Base-by-base conservation (phyloP, 2,888 invertebrate genomes). In the Sinelater perroti region DNA sequence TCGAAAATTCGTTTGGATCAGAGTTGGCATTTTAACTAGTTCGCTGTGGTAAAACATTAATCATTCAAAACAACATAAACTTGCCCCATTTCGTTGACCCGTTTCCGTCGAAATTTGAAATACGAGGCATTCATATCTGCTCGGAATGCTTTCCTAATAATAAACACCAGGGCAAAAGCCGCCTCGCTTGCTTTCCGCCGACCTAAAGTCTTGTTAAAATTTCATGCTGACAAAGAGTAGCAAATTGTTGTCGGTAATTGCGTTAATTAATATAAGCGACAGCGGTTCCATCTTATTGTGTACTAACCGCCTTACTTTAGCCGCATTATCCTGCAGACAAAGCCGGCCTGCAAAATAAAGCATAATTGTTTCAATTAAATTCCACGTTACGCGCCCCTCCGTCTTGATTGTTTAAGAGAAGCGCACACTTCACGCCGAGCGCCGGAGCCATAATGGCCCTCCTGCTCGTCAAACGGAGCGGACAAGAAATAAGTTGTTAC, bases 281-380 rank as follows among this genome's bases (percentile, higher is more conserved):
- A 52, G 21, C 40, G 33, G 24, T 24, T 30, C 28, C 21, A 18
- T 51, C 40, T 51, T 40, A 51, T 33, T 52, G 52, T 52, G 24
- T 44, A 44, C 16, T 20, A 42, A 33, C 42, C 52, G 33, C 31
- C 16, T 44, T 42, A 42, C 14, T 52, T 30, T 13, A 42, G 30
- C 42, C 42, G 7, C 10, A 30, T 52, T 52, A 44, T 53, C 30
- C 17, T 20, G 26, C 16, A 53, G 44, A 42, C 45, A 53, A 53
- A 45, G 53, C 24, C 18, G 17, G 26, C 24, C 44, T 35, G 30
- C 36, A 53, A 52, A 52, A 31, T 52, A 44, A 52, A 44, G 24
- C 52, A 26, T 52, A 56, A 56, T 56, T 56, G 50, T 56, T 56
- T 51, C 56, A 56, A 56, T 56, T 56, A 56, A 17, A 51, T 56